Base-by-base conservation (phyloP, 2,888 invertebrate species). In the Amorpha juglandis region DNA sequence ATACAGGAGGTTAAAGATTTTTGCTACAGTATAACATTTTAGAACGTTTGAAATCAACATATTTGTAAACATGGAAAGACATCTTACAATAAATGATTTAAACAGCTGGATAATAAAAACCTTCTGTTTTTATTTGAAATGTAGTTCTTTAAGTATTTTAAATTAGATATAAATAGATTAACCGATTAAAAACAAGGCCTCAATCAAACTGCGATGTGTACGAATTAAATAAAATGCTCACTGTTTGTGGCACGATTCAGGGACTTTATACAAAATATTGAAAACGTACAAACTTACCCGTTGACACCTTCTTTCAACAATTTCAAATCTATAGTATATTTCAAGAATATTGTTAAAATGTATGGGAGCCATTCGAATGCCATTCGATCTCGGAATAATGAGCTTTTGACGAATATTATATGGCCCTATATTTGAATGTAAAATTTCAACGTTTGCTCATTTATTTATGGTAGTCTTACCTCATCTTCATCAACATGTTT, bases 271-370 rank as follows among this genome's bases (percentile, higher is more conserved):
- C 76, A 77, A 81, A 83, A 86, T 87, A 88, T 86, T 81, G 78
- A 77, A 78, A 74, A 76, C 78, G 78, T 82, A 82, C 84, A 82
- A 90, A 90, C 89, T 76, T 77, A 79, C 75, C 73, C 78, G 69
- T 73, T 79, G 79, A 81, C 75, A 82, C 79, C 78, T 27, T 82
- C 82, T 87, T 87, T 88, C 80, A 82, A 83, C 77, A 81, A 77
- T 78, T 81, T 82, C 81, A 80, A 80, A 82, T 82, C 83, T 82
- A 82, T 83, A 86, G 4, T 27, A 27, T 83, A 83, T 84, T 84
- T 82, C 79, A 81, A 82, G 82, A 84, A 81, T 86, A 86, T 87
- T 86, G 81, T n/a, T n/a, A n/a, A 85, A 84, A 88, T 89, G 88
- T 80, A 27, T 27, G 27, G 4, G 27, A 27, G 27, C 27, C 27